Evolutionary conservation across 2,113 vertebrate species (phyloP).

Genomic region (Chroicocephalus ridibundus): DNA sequence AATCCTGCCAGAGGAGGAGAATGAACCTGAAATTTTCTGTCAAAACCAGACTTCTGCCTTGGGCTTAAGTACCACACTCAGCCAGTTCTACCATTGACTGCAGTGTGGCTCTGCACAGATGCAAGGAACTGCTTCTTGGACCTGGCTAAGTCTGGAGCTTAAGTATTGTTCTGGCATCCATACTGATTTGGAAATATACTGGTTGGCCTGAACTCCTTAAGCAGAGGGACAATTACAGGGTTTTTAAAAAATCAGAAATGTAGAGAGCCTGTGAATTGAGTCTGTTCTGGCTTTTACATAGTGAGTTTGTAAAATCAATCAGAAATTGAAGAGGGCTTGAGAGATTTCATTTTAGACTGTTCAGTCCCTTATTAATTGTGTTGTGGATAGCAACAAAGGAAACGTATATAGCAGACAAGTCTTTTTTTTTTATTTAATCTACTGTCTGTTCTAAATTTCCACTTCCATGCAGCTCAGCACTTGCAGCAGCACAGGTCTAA

Average conservation of each 20-base stretch:
- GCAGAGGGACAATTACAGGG: constrained; percentile 11
- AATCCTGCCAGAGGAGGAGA: constrained; percentile 24
- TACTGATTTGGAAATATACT: background rate
- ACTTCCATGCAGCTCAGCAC: background rate
- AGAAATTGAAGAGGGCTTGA: constrained; percentile 25
- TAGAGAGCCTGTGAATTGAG: background rate
- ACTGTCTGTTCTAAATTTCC: background rate
- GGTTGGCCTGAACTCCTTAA: constrained; percentile 18
- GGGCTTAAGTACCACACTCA: background rate
- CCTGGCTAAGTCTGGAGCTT: background rate
- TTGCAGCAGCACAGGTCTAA: background rate
- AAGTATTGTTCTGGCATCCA: constrained; percentile 22
- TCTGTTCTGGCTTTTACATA: background rate
- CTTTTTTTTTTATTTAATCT: background rate
- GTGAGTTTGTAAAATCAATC: constrained; percentile 49
- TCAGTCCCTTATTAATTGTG: background rate
- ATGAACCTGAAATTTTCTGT: constrained; percentile 24
- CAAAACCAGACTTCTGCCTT: constrained; percentile 30
- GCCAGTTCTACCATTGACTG: background rate
- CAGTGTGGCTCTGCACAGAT: background rate
- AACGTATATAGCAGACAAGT: constrained; percentile 30
- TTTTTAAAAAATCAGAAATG: background rate
- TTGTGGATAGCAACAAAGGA: constrained; percentile 9
- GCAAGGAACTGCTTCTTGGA: background rate
- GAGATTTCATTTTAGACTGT: constrained; percentile 6